Base-by-base conservation (phyloP, 1,140 invertebrate genomes). In the Heliothis subflexa region DNA sequence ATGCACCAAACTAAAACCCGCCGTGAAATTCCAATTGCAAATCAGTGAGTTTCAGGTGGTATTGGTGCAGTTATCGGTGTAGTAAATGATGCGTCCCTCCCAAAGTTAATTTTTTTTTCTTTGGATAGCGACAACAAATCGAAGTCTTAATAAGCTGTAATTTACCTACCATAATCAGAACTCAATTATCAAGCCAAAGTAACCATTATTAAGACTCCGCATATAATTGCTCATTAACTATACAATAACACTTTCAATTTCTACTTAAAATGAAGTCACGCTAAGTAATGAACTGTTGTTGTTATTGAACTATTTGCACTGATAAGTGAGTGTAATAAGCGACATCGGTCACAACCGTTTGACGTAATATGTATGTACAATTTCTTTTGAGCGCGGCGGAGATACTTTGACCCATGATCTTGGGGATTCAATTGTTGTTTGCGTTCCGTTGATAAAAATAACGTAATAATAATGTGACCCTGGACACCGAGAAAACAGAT, bases 311-410 rank as follows among this genome's bases (percentile, higher is more conserved):
- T 66, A 45, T 18, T 70, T 70, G 47, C 66, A 16, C 47, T 52
- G 66, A 70, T 70, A 70, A 70, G 66, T 49, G n/a, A 70, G 9
- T 52, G 5, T 11, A 13, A 49, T 66, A 66, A 47, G 40, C 62
- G 45, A 66, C 28, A 66, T 21, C 47, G 47, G 71, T 62, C 68
- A 78, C 72, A 73, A 21, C 70, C 52, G 50, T 33, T 80, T 80
- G 71, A 71, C 64, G 50, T 54, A 70, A 70, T 45, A 25, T 52
- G 47, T 13, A 62, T 9, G 57, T 64, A 76, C 59, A 64, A 16
- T 76, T 62, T 64, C 73, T 28, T 49, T 74, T 10, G 62, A 18
- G 13, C 16, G 18, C 45, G 40, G 28, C 66, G 18, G n/a, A 70
- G 66, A 10, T 52, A 28, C 66, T 70, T 50, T 70, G 66, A 70